Percentiles rank a stretch among this genome's conserved stretches.
Evolutionary conservation across 2,797 vertebrate genomes (phyloP).

Genomic region (Phataginus tricuspis): DNA sequence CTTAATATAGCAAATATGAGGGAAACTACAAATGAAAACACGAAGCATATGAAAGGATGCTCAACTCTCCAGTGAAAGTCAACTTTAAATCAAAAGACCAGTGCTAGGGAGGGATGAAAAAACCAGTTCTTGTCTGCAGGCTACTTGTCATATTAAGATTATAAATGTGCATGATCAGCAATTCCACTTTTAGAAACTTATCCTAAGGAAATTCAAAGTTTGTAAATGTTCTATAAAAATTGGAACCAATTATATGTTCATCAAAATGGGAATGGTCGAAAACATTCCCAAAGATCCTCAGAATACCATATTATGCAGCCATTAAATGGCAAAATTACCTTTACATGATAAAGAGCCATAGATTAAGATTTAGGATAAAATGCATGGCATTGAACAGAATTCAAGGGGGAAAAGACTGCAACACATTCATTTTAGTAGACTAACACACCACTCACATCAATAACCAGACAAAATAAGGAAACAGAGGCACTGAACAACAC

Average conservation of each 20-base stretch:
- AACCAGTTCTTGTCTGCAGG: not conserved
- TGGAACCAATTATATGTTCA: not conserved
- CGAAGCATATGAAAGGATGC: not conserved
- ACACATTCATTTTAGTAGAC: too few species aligned
- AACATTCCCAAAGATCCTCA: not conserved
- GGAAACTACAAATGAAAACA: not conserved
- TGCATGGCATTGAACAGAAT: not conserved
- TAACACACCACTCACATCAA: too few species aligned
- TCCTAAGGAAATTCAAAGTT: not conserved
- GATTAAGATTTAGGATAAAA: not conserved
- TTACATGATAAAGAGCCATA: not conserved
- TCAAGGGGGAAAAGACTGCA: too few species aligned
- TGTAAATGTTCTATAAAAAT: not conserved
- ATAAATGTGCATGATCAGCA: not conserved
- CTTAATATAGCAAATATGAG: not conserved
- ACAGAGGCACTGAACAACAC: too few species aligned
- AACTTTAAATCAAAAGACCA: not conserved
- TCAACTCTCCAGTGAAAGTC: not conserved
- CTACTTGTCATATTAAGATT: not conserved
- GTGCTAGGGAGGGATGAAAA: not conserved
- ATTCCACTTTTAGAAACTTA: not conserved
- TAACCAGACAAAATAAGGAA: too few species aligned
- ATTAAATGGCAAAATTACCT: not conserved
- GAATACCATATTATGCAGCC: not conserved
- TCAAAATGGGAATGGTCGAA: not conserved